Evolutionary conservation across 1,140 invertebrate genomes (phyloP).

Genomic region (Ctenoplectra terminalis): DNA sequence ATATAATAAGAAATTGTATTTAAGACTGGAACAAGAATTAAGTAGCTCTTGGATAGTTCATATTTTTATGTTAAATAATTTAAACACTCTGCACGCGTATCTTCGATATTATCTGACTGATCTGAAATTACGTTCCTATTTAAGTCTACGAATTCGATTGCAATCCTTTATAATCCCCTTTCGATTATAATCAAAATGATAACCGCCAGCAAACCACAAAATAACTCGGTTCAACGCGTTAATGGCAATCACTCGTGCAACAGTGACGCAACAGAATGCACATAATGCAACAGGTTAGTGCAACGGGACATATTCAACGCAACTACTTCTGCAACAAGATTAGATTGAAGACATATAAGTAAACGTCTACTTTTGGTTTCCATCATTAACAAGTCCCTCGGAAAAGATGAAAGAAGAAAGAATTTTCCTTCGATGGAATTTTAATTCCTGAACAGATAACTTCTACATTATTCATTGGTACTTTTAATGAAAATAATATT

Average conservation of each 20-base stretch:
- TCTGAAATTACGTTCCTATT: neutral
- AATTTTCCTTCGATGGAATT: neutral
- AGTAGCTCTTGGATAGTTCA: too few relatives aligned
- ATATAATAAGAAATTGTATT: too few relatives aligned
- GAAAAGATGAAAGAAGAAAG: neutral
- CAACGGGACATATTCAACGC: conserved; percentile 6
- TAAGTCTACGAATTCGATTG: neutral
- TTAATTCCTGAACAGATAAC: neutral
- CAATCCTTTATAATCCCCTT: neutral
- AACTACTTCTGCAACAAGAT: conserved; percentile 3
- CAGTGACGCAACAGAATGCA: conserved; percentile 28
- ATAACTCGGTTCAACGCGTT: conserved; percentile 9
- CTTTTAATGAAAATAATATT: neutral
- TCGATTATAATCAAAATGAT: neutral
- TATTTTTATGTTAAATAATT: too few relatives aligned
- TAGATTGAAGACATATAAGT: neutral
- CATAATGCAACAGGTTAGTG: conserved; percentile 29
- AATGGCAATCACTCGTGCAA: neutral
- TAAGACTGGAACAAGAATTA: too few relatives aligned
- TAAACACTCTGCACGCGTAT: too few relatives aligned
- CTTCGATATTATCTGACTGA: too few relatives aligned
- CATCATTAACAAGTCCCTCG: neutral
- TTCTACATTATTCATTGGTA: neutral
- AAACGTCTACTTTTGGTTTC: neutral
- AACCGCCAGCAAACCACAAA: conserved; percentile 21